Evolutionary conservation across 2,113 vertebrate species (phyloP).

Genomic region (Melanostigma gelatinosum): DNA sequence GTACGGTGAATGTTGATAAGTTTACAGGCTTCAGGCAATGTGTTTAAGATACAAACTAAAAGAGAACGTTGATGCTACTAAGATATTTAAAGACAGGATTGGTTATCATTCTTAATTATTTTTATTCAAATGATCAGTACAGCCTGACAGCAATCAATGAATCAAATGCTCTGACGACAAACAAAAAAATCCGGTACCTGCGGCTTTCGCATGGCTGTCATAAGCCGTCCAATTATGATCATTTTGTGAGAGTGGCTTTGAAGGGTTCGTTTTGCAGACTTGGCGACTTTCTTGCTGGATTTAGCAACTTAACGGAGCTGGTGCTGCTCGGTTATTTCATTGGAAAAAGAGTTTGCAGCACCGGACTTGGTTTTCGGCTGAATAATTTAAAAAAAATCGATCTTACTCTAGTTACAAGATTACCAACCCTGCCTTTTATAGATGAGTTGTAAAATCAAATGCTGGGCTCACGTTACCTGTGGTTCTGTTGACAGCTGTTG

Average conservation of each 20-base stretch:
- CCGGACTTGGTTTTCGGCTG: not conserved
- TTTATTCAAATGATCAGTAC: not conserved
- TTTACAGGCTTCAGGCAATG: not conserved
- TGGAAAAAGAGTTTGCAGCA: not conserved
- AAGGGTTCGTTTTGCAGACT: not conserved
- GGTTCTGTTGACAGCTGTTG: constrained; percentile 46
- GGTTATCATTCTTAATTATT: not conserved
- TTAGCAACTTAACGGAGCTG: not conserved
- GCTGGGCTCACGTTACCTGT: not conserved
- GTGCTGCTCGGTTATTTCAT: not conserved
- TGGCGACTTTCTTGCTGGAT: not conserved
- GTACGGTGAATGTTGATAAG: not conserved
- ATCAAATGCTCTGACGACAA: not conserved
- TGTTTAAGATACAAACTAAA: not conserved
- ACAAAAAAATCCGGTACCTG: not conserved
- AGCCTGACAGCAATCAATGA: not conserved
- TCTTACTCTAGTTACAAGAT: not conserved
- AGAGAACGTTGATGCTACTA: not conserved
- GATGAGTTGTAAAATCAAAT: not conserved
- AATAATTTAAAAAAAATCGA: not conserved
- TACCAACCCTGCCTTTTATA: not conserved
- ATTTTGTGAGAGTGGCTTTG: not conserved
- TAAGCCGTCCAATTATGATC: not conserved
- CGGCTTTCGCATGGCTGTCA: not conserved
- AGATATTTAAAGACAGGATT: not conserved